Evolutionary conservation across 2,113 vertebrate species (phyloP).

Genomic region (Collichthys lucidus): DNA sequence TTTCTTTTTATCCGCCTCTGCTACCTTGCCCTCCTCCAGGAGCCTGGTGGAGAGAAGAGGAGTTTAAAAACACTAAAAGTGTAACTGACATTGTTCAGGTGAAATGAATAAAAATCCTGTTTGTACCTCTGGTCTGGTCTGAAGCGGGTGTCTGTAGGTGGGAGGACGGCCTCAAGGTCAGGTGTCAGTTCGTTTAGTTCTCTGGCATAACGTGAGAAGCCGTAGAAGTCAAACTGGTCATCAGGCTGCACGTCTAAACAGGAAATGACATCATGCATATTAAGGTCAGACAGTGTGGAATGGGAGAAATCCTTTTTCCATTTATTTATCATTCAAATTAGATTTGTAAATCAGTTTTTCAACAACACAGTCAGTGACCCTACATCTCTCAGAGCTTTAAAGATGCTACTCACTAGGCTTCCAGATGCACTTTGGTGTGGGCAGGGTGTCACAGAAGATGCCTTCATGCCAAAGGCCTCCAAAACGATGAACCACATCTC

Average conservation of each 20-base stretch:
- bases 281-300: neutral
- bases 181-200: constrained; percentile 92
- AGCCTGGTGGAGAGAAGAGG: constrained; percentile 79
- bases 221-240: constrained; percentile 86
- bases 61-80: neutral
- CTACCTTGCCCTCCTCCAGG: constrained; percentile 90
- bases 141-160: constrained; percentile 90
- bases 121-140: constrained; percentile 92
- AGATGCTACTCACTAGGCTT: constrained; percentile 88
- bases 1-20: constrained; percentile 89
- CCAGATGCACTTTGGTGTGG: constrained; percentile 90
- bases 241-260: constrained; percentile 89
- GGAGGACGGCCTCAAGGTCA: constrained; percentile 85
- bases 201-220: constrained; percentile 91
- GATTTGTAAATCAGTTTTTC: neutral
- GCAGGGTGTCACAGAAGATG: constrained; percentile 88
- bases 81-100: neutral
- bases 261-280: constrained; percentile 10
- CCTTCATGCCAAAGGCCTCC: constrained; percentile 94
- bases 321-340: neutral
- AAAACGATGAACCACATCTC: constrained; percentile 89
- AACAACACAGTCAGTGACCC: neutral
- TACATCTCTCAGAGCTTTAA: no score
- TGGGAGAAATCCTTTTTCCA: neutral
- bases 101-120: neutral